Conservation (phyloP, 1,140 invertebrate species). For the Magallana ariakensis region DNA sequence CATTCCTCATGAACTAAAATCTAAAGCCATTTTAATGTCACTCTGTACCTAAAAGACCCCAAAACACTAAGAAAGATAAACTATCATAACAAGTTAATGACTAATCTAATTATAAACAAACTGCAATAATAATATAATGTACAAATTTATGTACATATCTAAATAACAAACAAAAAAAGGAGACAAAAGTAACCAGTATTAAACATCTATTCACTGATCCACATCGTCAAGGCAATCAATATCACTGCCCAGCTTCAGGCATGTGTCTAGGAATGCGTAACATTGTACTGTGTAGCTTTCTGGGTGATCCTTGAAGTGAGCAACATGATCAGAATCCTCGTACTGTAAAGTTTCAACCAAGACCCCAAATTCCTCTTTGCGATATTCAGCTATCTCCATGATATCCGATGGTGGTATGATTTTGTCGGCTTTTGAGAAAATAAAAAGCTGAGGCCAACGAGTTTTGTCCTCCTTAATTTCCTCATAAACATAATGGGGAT, state of each 20-base stretch:
- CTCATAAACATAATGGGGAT: constrained; percentile 62
- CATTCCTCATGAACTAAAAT: too few relatives aligned
- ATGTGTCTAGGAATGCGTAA: constrained; percentile 47
- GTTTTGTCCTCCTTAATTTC: constrained; percentile 79
- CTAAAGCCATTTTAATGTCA: too few relatives aligned
- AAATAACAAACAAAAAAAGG: too few relatives aligned
- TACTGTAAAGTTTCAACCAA: constrained; percentile 84
- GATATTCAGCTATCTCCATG: constrained; percentile 78
- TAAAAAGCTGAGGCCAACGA: constrained; percentile 86
- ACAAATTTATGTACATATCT: too few relatives aligned
- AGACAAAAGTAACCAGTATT: too few relatives aligned
- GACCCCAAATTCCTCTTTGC: constrained; percentile 83
- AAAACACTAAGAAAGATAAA: too few relatives aligned
- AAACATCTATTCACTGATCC: too few relatives aligned
- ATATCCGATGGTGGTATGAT: constrained; percentile 81
- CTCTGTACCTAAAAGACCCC: too few relatives aligned
- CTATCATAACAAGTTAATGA: too few relatives aligned
- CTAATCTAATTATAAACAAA: too few relatives aligned
- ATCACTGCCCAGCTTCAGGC: neutral
- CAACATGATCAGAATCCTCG: constrained; percentile 86
- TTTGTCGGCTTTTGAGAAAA: constrained; percentile 87
- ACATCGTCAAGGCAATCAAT: neutral
- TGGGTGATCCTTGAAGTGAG: constrained; percentile 82
- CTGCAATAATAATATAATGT: too few relatives aligned
- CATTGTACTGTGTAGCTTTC: constrained; percentile 81